Evolutionary conservation across 2,888 invertebrate genomes (phyloP).

Genomic region (Hetaerina titia): DNA sequence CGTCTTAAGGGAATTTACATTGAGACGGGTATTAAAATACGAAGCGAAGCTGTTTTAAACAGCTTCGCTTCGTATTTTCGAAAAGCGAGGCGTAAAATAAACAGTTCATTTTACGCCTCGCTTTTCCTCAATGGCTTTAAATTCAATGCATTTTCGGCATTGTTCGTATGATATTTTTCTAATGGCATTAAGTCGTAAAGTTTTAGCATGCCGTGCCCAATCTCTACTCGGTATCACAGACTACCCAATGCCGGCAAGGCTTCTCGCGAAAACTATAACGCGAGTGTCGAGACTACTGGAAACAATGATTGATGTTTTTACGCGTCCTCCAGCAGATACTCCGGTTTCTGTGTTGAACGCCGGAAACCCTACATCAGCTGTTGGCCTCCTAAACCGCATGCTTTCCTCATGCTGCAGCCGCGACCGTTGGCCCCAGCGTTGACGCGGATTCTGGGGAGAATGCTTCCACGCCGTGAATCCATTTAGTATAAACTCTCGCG

Average conservation of each 20-base stretch:
- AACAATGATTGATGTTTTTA: neutral
- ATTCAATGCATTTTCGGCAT: no score
- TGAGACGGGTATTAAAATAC: no score
- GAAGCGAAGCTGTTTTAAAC: no score
- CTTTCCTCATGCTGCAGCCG: neutral
- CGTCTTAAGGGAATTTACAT: no score
- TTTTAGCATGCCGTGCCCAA: no score
- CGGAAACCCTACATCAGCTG: slow-evolving; percentile 15
- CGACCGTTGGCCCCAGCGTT: neutral
- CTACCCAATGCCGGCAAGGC: neutral
- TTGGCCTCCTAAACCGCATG: neutral
- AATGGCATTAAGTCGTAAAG: no score
- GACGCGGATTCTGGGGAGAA: neutral
- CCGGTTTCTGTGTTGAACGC: neutral
- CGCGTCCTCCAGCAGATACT: neutral
- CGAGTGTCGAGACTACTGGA: neutral
- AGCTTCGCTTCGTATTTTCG: no score
- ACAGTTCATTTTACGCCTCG: no score
- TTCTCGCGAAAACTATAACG: neutral
- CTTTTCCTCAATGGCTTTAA: no score
- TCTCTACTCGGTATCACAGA: no score
- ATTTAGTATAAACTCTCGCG: neutral
- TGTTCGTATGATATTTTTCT: no score
- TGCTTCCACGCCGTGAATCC: neutral
- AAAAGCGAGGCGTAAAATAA: no score